Evolutionary conservation across 2,113 vertebrate species (phyloP).

Genomic region (Butastur rufipennis): DNA sequence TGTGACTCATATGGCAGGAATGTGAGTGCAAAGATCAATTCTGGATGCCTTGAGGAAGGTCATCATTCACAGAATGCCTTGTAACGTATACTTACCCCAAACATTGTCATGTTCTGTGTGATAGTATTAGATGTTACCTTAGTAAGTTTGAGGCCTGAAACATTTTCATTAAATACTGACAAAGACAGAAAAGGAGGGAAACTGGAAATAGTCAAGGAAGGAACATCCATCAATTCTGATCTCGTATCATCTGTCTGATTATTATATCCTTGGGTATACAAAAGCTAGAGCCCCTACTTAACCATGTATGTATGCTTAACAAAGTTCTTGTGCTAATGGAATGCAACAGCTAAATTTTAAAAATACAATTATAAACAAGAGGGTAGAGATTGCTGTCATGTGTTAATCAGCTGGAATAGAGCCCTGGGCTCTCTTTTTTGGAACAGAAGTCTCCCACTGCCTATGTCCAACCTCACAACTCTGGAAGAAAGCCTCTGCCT

Average conservation of each 20-base stretch:
- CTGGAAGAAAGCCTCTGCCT: not conserved
- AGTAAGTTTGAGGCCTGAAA: not conserved
- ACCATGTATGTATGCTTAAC: not conserved
- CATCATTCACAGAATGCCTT: not conserved
- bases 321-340: not conserved
- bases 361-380: not conserved
- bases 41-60: not conserved
- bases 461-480: not conserved
- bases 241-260: not conserved
- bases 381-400: not conserved
- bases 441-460: not conserved
- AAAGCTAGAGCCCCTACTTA: not conserved
- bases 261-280: not conserved
- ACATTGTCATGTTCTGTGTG: not conserved
- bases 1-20: not conserved
- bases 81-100: not conserved
- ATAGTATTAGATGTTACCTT: not conserved
- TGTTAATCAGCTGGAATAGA: not conserved
- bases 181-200: not conserved
- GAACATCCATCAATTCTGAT: not conserved
- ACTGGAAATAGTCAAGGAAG: not conserved
- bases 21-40: not conserved
- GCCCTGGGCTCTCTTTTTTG: not conserved
- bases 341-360: not conserved
- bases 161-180: not conserved